Evolutionary conservation across 2,797 vertebrate genomes (phyloP).

Genomic region (Cuniculus paca): DNA sequence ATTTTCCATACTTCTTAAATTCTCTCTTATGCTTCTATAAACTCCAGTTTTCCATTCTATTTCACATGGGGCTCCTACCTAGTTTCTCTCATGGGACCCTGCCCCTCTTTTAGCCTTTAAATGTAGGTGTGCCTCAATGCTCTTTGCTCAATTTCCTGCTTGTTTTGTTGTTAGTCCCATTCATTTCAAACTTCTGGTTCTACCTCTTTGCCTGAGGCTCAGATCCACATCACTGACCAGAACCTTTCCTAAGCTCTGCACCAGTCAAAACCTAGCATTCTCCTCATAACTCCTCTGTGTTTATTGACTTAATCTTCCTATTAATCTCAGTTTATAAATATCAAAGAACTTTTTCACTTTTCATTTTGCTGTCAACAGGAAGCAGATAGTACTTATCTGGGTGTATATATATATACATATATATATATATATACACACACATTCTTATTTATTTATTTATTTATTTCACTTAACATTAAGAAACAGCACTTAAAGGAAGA

Average conservation of each 20-base stretch:
- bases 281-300: neutral
- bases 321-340: neutral
- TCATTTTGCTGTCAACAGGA: neutral
- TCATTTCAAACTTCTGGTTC: constrained; percentile 1
- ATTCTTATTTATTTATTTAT: too few species aligned
- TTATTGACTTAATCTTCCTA: neutral
- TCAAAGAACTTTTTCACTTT: neutral
- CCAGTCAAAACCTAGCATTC: neutral
- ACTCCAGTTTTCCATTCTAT: neutral
- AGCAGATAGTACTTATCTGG: neutral
- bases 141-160: neutral
- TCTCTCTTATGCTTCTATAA: neutral
- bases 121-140: neutral
- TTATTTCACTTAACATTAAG: neutral
- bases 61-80: neutral
- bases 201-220: neutral
- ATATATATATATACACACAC: neutral
- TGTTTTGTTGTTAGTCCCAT: neutral
- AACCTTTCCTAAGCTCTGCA: neutral
- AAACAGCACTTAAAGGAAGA: neutral
- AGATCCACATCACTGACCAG: neutral
- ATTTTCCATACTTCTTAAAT: neutral
- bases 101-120: neutral
- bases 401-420: neutral
- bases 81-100: neutral